Evolutionary conservation across 2,888 invertebrate genomes (phyloP).

Genomic region (Clistopyga incitator): DNA sequence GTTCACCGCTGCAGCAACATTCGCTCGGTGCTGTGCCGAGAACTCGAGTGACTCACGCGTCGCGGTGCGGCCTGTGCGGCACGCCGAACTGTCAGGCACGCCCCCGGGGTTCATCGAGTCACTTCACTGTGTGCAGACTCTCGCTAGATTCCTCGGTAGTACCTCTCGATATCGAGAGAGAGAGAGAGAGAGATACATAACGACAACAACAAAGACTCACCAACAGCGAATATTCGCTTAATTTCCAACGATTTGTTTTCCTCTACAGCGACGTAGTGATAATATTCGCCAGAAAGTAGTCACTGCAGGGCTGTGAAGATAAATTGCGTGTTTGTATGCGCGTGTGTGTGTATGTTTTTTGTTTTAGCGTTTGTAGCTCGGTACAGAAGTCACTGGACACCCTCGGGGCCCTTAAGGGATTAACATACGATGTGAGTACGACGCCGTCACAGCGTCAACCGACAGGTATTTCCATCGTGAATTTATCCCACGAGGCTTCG

Average conservation of each 20-base stretch:
- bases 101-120: slow-evolving; percentile 57
- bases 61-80: slow-evolving; percentile 40
- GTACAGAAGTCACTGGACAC: slow-evolving; percentile 57
- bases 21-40: slow-evolving; percentile 32
- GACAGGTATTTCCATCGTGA: slow-evolving; percentile 62
- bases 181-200: too few relatives aligned
- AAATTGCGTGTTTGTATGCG: neutral
- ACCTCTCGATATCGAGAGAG: neutral
- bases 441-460: slow-evolving; percentile 34
- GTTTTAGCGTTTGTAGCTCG: neutral
- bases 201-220: neutral
- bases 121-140: neutral
- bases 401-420: slow-evolving; percentile 30
- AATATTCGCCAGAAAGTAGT: neutral
- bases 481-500: slow-evolving; percentile 49
- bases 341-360: too few relatives aligned
- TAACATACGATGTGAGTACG: slow-evolving; percentile 16
- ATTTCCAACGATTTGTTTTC: neutral
- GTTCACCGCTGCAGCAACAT: slow-evolving; percentile 31
- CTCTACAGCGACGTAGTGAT: neutral
- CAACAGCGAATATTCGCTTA: neutral
- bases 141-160: neutral
- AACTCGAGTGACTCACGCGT: slow-evolving; percentile 62
- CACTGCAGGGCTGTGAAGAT: neutral
- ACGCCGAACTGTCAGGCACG: slow-evolving; percentile 54